Conservation (phyloP, 1,140 invertebrate species). For the Gonatopus flavifemur region DNA sequence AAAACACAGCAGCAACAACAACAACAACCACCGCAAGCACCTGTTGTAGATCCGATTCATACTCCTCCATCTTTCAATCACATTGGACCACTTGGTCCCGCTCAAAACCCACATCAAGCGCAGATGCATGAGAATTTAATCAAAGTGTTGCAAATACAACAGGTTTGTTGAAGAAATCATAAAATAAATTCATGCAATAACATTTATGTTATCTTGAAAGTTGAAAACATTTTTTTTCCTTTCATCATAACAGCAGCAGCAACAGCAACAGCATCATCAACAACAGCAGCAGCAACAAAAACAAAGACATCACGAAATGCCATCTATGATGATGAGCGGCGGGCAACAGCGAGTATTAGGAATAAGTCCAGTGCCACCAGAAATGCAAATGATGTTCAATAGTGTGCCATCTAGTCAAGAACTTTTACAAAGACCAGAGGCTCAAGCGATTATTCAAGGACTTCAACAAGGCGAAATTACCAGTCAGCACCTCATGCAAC, state of each 20-base stretch:
- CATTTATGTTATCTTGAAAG: background rate
- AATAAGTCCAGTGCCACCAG: constrained; percentile 59
- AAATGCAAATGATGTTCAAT: constrained; percentile 61
- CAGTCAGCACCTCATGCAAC: constrained; percentile 71
- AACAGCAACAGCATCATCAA: constrained; percentile 43
- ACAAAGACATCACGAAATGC: constrained; percentile 55
- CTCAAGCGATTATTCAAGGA: constrained; percentile 73
- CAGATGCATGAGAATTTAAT: constrained; percentile 59
- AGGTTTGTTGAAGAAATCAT: constrained; percentile 41
- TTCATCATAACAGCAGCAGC: constrained; percentile 31
- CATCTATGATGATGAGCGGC: constrained; percentile 55
- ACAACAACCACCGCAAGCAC: constrained; percentile 22
- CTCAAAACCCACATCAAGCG: constrained; percentile 54
- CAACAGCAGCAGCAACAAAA: constrained; percentile 47
- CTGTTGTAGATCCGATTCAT: constrained; percentile 36
- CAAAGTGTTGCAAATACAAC: constrained; percentile 59
- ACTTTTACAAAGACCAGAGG: constrained; percentile 70
- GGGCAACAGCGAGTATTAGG: constrained; percentile 47
- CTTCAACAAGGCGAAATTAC: constrained; percentile 75
- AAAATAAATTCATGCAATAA: background rate
- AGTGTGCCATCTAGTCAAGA: constrained; percentile 59
- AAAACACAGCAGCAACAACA: constrained; percentile 37
- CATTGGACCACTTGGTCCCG: constrained; percentile 48
- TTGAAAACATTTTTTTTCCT: too few relatives aligned
- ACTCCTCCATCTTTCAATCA: constrained; percentile 42